Evolutionary conservation across 23 tunicate genomes (phyloP).

Genomic region (Phallusia fumigata): DNA sequence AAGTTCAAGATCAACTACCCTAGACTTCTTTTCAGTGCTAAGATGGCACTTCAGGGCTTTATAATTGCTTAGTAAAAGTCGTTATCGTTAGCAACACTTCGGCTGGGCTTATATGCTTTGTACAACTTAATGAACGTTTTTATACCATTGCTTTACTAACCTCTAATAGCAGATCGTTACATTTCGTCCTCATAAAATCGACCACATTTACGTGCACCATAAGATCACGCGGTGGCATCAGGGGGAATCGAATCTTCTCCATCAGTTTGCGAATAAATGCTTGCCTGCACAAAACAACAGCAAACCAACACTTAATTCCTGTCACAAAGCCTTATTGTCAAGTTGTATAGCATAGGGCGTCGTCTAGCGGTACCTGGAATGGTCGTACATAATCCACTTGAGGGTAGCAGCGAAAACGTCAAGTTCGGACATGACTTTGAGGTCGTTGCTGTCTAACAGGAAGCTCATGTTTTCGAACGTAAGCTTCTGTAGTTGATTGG

Average conservation of each 20-base stretch:
- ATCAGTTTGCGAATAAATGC: slow-evolving; percentile 93
- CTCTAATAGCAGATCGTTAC: slow-evolving; percentile 94
- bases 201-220: slow-evolving; percentile 99
- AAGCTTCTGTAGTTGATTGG: slow-evolving; percentile 94
- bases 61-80: no score
- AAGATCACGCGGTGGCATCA: slow-evolving; percentile 99
- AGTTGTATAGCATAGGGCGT: neutral
- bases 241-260: slow-evolving; percentile 96
- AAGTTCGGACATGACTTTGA: slow-evolving; percentile 97
- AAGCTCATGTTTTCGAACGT: slow-evolving; percentile 96
- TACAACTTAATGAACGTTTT: no score
- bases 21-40: no score
- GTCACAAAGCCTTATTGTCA: no score
- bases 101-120: no score
- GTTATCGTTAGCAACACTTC: no score
- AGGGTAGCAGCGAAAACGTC: slow-evolving; percentile 98
- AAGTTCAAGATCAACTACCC: no score
- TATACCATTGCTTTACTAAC: slow-evolving; percentile 20
- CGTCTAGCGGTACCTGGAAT: slow-evolving; percentile 64
- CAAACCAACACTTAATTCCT: neutral
- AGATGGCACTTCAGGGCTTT: no score
- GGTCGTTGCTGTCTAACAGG: slow-evolving; percentile 89
- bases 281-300: slow-evolving; percentile 49
- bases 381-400: slow-evolving; percentile 99
- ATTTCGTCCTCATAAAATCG: slow-evolving; percentile 96